Base-by-base conservation (phyloP, 2,113 vertebrate genomes). In the Anguilla japonica region DNA sequence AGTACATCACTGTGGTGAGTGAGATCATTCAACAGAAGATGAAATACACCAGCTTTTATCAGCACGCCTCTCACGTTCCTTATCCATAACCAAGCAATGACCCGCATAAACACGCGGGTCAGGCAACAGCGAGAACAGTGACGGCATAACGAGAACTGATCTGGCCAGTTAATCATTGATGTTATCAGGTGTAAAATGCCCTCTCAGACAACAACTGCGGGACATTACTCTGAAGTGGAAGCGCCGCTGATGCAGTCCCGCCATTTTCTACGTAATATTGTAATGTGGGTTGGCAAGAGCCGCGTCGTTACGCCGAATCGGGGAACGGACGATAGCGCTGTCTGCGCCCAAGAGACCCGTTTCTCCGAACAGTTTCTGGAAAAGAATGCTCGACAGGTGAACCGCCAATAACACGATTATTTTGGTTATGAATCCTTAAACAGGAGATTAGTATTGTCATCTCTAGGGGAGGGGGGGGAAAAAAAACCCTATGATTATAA, bases 161-260 rank as follows among this genome's bases (percentile, higher is more conserved):
- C 71, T 67, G 71, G 71, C 26, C 71, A 75, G 71, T 75, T 75
- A 75, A 75, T 75, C 71, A 75, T 34, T 40, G 53, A 29, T 60
- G 53, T 83, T 63, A 40, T 40, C 29, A 83, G 63, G 26, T 83
- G 56, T 60, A 83, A 57, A 83, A 63, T 83, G 43, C 53, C 29
- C 82, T 39, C 60, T 26, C 60, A 67, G 4, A 67, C 3, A 67
- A 63, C 82, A 83, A 56, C 34, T 60, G 56, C 18, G n/a, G n/a
- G 56, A 29, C 8, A 83, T 60, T 60, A 39, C n/a, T 60, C 29
- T 63, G 13, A 83, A 63, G 82, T 22, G 39, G 82, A 83, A 15
- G 57, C 34, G 0, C 57, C 15, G 13, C 57, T n/a, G 56, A 57
- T 83, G 82, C 29, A 63, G 15, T 83, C 34, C 82, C 18, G 50